Evolutionary conservation across 2,888 invertebrate genomes (phyloP), one percentile per base, ranked within the genome.

Genomic region (Polymixis flavicincta): DNA sequence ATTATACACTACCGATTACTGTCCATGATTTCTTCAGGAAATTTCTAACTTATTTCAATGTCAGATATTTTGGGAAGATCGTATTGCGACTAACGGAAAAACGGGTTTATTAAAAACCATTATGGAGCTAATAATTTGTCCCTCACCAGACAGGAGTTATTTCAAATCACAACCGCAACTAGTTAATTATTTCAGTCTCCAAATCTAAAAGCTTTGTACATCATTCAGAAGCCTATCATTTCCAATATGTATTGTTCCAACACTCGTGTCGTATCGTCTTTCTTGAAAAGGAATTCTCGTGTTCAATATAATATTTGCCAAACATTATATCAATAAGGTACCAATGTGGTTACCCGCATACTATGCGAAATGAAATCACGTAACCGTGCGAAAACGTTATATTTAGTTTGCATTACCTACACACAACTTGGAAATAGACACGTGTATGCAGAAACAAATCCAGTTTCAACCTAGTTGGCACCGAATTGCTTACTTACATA

Each of bases 181-280:
- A 52, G 14, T 59, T 52, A 57, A 72, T 80, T 52, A 80, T 45
- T 64, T 64, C 5, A 8, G 25, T 45, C 50, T 63, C 25, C 25
- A 25, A 78, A 52, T 19, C 17, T 17, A 9, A 64, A 45, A 3
- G 8, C 42, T 32, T 32, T 89, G 72, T 82, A 71, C 79, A 77
- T 83, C 84, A 87, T 87, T 87, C 83, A 75, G 78, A 85, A 82
- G 78, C 82, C 84, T 87, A 86, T 87, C 82, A 89, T 82, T 84
- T 82, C 76, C 66, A 71, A 81, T 84, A 79, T 75, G 55, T 81
- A 74, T 80, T 78, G 74, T 82, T 84, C 77, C 19, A 80, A 89
- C 86, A 89, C 88, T 85, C 85, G 85, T 85, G 87, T 85, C 78
- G 54, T 54, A 70, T 87, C 81, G 87, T 82, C 85, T 88, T 85